A percentile compares a stretch with the other conserved stretches of the same genome.
phyloP scores from a whole-genome alignment of 1,140 invertebrate species.

The Halictus rubicundus region DNA sequence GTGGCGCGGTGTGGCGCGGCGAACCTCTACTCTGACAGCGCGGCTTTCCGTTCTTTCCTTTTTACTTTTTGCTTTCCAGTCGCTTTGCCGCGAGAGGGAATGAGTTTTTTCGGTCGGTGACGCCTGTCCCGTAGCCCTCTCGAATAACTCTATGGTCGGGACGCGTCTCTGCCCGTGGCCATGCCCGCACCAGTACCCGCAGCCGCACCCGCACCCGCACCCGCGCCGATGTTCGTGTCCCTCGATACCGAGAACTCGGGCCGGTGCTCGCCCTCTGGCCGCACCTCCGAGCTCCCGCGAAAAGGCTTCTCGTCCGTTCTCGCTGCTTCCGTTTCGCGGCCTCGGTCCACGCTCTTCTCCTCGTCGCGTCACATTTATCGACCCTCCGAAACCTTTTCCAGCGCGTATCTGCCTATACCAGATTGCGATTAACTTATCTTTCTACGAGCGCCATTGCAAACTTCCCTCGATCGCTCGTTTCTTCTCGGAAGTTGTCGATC shows the following conservation, averaged over 20 bases:
- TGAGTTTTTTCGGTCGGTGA: constrained; percentile 14
- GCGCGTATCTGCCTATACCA: too few relatives aligned
- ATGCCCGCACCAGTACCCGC: too few relatives aligned
- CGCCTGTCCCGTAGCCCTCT: not conserved
- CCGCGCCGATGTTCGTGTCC: not conserved
- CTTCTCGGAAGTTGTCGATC: too few relatives aligned
- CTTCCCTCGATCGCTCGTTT: too few relatives aligned
- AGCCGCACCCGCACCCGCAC: too few relatives aligned
- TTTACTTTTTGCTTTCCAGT: not conserved
- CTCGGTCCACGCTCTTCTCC: not conserved
- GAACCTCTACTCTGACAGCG: not conserved
- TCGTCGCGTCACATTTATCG: too few relatives aligned
- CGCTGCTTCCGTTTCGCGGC: not conserved
- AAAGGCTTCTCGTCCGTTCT: not conserved
- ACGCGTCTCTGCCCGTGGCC: not conserved
- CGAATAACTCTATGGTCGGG: not conserved
- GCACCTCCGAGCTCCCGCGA: not conserved
- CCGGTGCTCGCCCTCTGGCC: not conserved
- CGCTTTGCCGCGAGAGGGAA: constrained; percentile 8
- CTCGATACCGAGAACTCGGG: constrained; percentile 5
- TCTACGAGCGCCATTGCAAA: too few relatives aligned
- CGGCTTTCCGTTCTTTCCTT: not conserved
- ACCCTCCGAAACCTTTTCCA: too few relatives aligned
- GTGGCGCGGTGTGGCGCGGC: too few relatives aligned
- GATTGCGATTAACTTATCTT: too few relatives aligned